These are phyloP conservation scores for Hipposideros armiger DNA, from an alignment of 2,113 vertebrate genomes.

Conservation along the genomic window DNA sequence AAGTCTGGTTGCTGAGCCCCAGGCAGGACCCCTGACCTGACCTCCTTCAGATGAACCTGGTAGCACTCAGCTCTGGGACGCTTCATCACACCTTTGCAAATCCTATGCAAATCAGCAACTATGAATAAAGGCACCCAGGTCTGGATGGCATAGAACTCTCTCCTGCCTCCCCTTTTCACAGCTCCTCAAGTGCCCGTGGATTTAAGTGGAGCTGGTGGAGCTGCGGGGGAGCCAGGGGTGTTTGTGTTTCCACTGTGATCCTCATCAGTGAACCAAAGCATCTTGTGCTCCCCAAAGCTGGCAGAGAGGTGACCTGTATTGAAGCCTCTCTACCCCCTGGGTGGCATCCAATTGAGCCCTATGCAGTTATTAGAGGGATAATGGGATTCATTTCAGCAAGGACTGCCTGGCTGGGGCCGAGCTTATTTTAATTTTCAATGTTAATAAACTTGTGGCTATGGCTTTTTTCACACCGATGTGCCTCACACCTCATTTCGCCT, in stretches of 20 bases:
- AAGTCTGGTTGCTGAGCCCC: not conserved
- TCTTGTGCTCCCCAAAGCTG: not conserved
- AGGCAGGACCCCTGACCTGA: not conserved
- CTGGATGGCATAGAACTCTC: not conserved
- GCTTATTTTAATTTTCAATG: constrained; percentile 83
- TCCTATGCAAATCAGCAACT: not conserved
- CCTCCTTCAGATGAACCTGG: not conserved
- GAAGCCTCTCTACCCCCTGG: constrained; percentile 66
- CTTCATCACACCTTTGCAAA: not conserved
- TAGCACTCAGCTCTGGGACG: not conserved
- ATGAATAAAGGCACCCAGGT: not conserved
- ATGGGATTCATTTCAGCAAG: constrained; percentile 81
- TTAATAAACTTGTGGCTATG: constrained; percentile 82
- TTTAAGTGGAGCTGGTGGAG: not conserved
- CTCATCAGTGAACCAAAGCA: constrained; percentile 40
- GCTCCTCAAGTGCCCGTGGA: not conserved
- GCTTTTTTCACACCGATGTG: constrained; percentile 73
- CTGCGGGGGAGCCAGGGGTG: not conserved
- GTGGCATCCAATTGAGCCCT: constrained; percentile 73
- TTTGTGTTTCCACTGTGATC: constrained; percentile 20
- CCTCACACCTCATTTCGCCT: constrained; percentile 78
- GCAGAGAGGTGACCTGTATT: constrained; percentile 73
- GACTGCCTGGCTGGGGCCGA: constrained; percentile 64
- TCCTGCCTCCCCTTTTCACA: not conserved
- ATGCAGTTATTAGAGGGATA: constrained; percentile 72